Conservation (phyloP, 2,797 vertebrate species). For the Sorex maritimensis region DNA sequence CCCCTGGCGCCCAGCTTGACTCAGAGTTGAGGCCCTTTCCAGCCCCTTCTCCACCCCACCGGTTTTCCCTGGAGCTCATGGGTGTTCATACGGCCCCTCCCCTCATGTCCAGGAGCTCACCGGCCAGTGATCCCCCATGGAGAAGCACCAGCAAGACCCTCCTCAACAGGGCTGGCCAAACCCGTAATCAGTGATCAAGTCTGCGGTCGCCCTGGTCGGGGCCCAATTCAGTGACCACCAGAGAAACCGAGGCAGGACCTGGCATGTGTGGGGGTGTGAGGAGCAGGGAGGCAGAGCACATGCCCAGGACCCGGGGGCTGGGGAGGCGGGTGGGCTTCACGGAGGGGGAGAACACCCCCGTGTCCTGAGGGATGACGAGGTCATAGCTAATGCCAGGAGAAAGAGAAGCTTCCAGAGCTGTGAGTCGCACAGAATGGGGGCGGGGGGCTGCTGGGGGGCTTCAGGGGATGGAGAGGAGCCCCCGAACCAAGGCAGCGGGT, state of each 20-base stretch:
- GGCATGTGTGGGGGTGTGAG: fast-evolving
- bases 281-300: fast-evolving
- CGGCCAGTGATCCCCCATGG: fast-evolving
- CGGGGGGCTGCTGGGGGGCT: not conserved
- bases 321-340: not conserved
- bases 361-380: not conserved
- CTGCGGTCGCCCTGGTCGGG: not conserved
- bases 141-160: not conserved
- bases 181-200: not conserved
- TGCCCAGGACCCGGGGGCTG: not conserved
- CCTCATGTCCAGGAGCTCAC: too few species aligned
- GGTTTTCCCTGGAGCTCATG: too few species aligned
- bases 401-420: not conserved
- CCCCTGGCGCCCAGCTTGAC: not conserved
- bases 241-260: not conserved
- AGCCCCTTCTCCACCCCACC: too few species aligned
- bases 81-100: too few species aligned
- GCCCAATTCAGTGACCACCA: not conserved
- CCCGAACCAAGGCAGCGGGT: not conserved
- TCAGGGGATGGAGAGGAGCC: not conserved
- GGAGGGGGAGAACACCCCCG: not conserved
- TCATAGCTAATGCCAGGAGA: not conserved
- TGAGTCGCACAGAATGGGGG: not conserved
- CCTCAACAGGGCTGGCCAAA: not conserved
- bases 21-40: too few species aligned